Evolutionary conservation across 1,140 invertebrate species (phyloP).

Genomic region (Neodiprion pinetum): DNA sequence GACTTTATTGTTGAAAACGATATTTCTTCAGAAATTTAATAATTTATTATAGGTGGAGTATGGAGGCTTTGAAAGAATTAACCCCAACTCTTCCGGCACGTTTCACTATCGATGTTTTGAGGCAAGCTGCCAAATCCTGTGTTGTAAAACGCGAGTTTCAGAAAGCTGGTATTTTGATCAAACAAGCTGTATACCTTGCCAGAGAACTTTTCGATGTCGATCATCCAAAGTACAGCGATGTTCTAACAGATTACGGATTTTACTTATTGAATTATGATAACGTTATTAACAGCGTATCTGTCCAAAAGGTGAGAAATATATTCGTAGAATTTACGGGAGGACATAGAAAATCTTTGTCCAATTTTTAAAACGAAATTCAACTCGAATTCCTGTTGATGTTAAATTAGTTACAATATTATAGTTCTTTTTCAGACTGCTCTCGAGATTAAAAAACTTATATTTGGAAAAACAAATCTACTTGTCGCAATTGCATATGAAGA

Average conservation of each 20-base stretch:
- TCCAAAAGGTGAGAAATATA: constrained; percentile 73
- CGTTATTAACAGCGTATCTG: constrained; percentile 79
- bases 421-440: constrained; percentile 71
- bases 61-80: constrained; percentile 73
- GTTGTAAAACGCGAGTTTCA: constrained; percentile 85
- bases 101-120: constrained; percentile 79
- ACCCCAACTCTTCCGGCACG: constrained; percentile 66
- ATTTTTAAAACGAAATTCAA: not conserved
- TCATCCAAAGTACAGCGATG: constrained; percentile 84
- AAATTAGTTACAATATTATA: constrained; percentile 23
- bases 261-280: constrained; percentile 90
- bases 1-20: constrained; percentile 7
- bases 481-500: constrained; percentile 90
- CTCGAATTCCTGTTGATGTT: constrained; percentile 10
- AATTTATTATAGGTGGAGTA: constrained; percentile 70
- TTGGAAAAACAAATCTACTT: constrained; percentile 84
- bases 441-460: constrained; percentile 76
- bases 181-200: constrained; percentile 79
- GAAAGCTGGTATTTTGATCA: constrained; percentile 80
- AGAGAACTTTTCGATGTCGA: constrained; percentile 72
- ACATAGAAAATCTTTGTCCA: too few relatives aligned
- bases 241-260: constrained; percentile 87
- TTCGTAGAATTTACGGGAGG: not conserved
- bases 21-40: constrained; percentile 23
- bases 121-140: constrained; percentile 85